Conservation (phyloP, 2,113 vertebrate genomes). For the Lamprologus speciosus region DNA sequence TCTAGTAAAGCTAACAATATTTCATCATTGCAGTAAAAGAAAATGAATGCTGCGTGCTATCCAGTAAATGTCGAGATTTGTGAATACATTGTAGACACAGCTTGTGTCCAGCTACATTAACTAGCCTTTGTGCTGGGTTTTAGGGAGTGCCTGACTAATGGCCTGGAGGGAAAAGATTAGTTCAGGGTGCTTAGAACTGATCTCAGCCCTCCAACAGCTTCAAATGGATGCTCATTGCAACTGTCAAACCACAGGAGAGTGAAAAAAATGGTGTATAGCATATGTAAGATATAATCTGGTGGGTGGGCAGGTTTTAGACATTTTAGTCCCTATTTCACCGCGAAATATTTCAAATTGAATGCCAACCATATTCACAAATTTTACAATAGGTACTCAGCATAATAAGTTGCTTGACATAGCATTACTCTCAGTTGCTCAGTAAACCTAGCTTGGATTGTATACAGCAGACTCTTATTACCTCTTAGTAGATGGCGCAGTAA, state of each 20-base stretch:
- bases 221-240: neutral
- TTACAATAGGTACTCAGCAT: neutral
- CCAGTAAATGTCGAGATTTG: neutral
- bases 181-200: constrained; percentile 24
- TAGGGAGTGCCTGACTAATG: constrained; percentile 5
- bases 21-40: neutral
- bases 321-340: neutral
- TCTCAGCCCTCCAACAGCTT: neutral
- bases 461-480: neutral
- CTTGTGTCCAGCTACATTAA: neutral
- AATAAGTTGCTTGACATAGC: neutral
- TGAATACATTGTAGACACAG: neutral
- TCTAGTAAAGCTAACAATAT: neutral
- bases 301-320: neutral
- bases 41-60: neutral
- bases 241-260: neutral
- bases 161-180: constrained; percentile 29
- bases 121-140: neutral
- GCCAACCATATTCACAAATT: neutral
- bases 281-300: neutral
- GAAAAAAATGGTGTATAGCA: neutral
- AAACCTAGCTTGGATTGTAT: neutral
- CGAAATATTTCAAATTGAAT: neutral
- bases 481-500: neutral
- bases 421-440: neutral